phyloP scores from a whole-genome alignment of 2,797 vertebrate genomes.

The Sylvia borin region DNA sequence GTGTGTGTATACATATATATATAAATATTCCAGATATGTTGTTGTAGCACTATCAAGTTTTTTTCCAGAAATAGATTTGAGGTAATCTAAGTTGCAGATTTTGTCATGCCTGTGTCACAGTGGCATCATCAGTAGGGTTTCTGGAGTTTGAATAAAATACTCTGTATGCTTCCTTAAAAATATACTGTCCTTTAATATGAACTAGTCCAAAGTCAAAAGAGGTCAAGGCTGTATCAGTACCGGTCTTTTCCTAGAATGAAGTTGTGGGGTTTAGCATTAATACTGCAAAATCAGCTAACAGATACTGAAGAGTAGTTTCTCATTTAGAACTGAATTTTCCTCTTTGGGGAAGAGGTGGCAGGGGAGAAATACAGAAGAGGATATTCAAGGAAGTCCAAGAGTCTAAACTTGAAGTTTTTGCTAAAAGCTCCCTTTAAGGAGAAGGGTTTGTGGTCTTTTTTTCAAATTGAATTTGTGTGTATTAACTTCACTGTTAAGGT shows the following conservation, averaged over 20 bases:
- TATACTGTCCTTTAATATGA: not conserved
- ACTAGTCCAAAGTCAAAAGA: not conserved
- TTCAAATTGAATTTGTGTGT: not conserved
- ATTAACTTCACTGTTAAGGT: not conserved
- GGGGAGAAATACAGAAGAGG: not conserved
- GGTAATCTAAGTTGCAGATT: not conserved
- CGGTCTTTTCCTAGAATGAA: not conserved
- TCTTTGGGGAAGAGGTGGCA: not conserved
- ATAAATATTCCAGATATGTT: not conserved
- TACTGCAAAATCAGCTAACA: not conserved
- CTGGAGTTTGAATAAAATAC: not conserved
- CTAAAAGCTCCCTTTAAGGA: not conserved
- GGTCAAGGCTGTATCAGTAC: not conserved
- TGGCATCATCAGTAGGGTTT: not conserved
- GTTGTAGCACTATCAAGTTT: not conserved
- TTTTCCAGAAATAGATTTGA: not conserved
- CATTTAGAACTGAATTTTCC: not conserved
- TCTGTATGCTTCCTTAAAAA: not conserved
- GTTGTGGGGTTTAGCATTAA: not conserved
- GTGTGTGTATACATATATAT: not conserved
- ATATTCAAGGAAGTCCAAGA: not conserved
- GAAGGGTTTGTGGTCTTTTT: not conserved
- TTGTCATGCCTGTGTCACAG: not conserved
- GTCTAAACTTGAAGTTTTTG: not conserved
- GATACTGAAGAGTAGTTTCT: not conserved